phyloP scores from a whole-genome alignment of 2,797 vertebrate genomes.

The Microctenopoma steveboyesi region DNA sequence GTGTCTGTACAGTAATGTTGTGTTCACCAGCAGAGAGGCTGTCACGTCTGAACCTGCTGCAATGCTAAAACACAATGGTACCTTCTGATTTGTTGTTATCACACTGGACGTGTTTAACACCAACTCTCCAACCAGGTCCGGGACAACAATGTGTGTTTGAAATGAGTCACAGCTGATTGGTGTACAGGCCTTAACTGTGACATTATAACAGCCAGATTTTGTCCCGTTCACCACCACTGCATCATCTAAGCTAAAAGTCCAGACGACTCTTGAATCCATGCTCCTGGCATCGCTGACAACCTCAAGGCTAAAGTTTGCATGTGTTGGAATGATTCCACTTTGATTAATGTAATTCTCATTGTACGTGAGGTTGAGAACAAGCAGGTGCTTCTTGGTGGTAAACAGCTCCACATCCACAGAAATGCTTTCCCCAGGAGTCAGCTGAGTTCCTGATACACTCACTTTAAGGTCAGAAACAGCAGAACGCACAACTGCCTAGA shows the following conservation, averaged over 20 bases:
- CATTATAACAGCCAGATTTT: conserved; percentile 42
- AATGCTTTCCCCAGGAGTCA: conserved; percentile 28
- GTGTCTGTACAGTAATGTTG: conserved; percentile 43
- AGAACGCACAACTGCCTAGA: conserved; percentile 50
- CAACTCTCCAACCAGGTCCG: conserved; percentile 56
- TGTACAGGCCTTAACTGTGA: conserved; percentile 57
- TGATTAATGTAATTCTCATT: neutral
- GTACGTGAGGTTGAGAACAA: conserved; percentile 28
- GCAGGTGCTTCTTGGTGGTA: conserved; percentile 46
- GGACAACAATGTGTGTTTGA: conserved; percentile 45
- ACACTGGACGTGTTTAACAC: conserved; percentile 25
- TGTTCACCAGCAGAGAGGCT: conserved; percentile 47
- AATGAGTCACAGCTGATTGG: conserved; percentile 50
- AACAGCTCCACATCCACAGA: conserved; percentile 44
- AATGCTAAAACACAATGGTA: conserved; percentile 20
- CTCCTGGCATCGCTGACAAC: conserved; percentile 19
- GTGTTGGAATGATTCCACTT: conserved; percentile 13
- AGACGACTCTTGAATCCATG: conserved; percentile 29
- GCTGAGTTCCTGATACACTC: conserved; percentile 22
- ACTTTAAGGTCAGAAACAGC: conserved; percentile 39
- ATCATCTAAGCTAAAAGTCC: conserved; percentile 47
- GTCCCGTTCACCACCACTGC: conserved; percentile 37
- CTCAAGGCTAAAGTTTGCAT: conserved; percentile 35
- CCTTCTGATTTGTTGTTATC: conserved; percentile 17
- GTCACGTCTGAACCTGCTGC: conserved; percentile 46